Evolutionary conservation across 2,888 invertebrate species (phyloP), one percentile per base, ranked within the genome.

Genomic region (Furcula furcula): DNA sequence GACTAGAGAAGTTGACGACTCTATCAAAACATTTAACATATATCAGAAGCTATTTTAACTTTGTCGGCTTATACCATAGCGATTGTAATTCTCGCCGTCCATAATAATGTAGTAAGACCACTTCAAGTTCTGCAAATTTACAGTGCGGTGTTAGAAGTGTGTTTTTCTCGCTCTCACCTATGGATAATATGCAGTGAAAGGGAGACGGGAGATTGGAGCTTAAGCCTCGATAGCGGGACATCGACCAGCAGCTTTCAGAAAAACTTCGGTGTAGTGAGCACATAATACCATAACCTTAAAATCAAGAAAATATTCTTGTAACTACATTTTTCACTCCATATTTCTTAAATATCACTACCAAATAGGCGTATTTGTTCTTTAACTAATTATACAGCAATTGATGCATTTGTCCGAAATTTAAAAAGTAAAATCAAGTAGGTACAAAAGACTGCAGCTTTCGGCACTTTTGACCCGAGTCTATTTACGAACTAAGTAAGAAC

Each of bases 171-270:
- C 43, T 76, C 58, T 64, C 46, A 60, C 69, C 62, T 79, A 67
- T 29, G 60, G 44, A 34, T 34, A 41, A 42, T 34, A 44, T 18
- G 34, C 34, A 38, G 68, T 62, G 47, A 46, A 75, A 83, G 43
- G 66, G 67, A 52, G 83, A 83, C 40, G 48, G 59, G 40, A 50
- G 47, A 70, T 52, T 45, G 60, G 65, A 75, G 79, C 76, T 81
- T 65, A 68, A 82, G 76, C 60, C 75, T 77, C 65, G 66, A 78
- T 86, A 86, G 87, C 85, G 87, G 87, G 86, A 87, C 86, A 86
- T 86, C 86, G 85, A 86, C 87, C 86, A 87, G 83, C 85, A 86
- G 83, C 86, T 86, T 87, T 85, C 80, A 84, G 84, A 87, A 86
- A 80, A 86, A 86, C 81, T 72, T 75, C 44, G 54, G 41, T 50